These are phyloP conservation scores for Delichon dasypus DNA, from an alignment of 2,797 vertebrate species.

Conservation along the genomic window DNA sequence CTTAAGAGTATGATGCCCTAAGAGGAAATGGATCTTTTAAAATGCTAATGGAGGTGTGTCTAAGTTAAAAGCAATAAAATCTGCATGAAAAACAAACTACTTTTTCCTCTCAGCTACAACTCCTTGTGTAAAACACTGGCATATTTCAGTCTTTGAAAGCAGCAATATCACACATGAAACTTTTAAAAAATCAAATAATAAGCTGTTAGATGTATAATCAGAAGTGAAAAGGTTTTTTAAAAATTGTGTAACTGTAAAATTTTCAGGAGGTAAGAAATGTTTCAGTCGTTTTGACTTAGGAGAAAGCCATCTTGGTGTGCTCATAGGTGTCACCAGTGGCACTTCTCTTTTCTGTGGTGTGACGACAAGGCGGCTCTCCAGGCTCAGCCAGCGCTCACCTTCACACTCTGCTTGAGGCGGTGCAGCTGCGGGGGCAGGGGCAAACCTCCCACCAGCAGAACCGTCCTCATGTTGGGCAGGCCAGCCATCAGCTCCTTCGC, in stretches of 20 bases:
- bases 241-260: neutral
- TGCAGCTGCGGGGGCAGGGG: conserved; percentile 92
- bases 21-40: neutral
- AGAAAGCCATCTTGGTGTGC: neutral
- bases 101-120: neutral
- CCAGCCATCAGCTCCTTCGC: conserved; percentile 89
- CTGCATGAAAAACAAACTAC: neutral
- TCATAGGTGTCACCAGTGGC: rapidly evolving
- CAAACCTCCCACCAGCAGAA: conserved; percentile 92
- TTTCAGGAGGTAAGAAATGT: neutral
- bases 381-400: conserved; percentile 72
- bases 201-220: neutral
- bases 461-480: conserved; percentile 91
- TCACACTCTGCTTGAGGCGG: conserved; percentile 88
- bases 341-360: neutral
- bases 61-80: neutral
- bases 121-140: neutral
- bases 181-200: neutral
- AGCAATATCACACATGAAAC: neutral
- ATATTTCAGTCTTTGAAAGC: neutral
- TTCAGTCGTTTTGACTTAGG: neutral
- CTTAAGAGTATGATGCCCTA: neutral
- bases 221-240: neutral
- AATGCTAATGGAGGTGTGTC: neutral
- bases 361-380: neutral